Percentiles rank a stretch among this genome's conserved stretches.
These are phyloP conservation scores for Scatophagus argus DNA, from an alignment of 2,113 vertebrate genomes.

Conservation along the genomic window DNA sequence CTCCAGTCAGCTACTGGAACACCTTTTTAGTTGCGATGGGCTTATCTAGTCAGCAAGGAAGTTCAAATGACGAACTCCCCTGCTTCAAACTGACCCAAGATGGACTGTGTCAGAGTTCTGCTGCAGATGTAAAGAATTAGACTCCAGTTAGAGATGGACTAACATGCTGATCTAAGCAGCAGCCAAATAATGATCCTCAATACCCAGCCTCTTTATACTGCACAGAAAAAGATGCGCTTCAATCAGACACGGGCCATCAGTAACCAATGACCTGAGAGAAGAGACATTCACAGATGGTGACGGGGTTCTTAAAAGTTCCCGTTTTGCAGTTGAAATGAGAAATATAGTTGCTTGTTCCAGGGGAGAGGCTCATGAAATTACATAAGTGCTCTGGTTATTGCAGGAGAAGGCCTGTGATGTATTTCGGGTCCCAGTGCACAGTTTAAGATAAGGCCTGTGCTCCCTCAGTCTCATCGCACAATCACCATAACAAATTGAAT, in stretches of 20 bases:
- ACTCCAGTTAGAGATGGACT: neutral
- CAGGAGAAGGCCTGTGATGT: conserved; percentile 25
- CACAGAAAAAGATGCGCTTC: conserved; percentile 17
- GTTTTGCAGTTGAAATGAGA: conserved; percentile 41
- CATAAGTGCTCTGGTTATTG: conserved; percentile 34
- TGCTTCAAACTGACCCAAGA: neutral
- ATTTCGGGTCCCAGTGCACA: conserved; percentile 15
- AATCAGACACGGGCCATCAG: conserved; percentile 48
- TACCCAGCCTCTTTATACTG: conserved; percentile 34
- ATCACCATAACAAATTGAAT: conserved; percentile 21
- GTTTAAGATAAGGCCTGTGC: conserved; percentile 16
- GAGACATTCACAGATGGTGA: conserved; percentile 43
- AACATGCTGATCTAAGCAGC: conserved; percentile 26
- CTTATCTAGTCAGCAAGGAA: neutral
- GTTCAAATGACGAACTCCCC: neutral
- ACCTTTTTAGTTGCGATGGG: neutral
- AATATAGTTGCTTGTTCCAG: conserved; percentile 23
- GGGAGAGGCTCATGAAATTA: conserved; percentile 42
- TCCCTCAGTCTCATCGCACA: conserved; percentile 17
- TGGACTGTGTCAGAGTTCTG: neutral
- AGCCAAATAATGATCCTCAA: conserved; percentile 10
- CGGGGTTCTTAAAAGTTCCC: conserved; percentile 24
- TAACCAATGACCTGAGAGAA: conserved; percentile 39
- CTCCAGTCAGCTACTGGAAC: too few species aligned
- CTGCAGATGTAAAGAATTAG: neutral